Evolutionary conservation across 23 tunicate genomes (phyloP).

Genomic region (Aplidium turbinatum): DNA sequence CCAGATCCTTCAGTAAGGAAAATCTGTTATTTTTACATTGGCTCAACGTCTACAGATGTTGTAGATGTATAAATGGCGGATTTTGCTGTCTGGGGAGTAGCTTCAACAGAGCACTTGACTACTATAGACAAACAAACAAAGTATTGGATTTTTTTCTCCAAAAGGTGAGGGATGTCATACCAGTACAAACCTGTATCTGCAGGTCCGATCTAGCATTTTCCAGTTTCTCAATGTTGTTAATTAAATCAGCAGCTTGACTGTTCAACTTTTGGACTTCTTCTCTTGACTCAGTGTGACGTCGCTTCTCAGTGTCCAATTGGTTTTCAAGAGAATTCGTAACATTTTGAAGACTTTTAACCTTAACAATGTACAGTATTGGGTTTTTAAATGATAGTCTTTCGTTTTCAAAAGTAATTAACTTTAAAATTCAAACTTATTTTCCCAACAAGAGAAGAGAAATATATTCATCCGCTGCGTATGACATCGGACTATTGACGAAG

Average conservation of each 20-base stretch:
- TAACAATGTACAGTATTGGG: background rate
- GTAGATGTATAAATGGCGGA: too few species aligned
- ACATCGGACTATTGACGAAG: too few species aligned
- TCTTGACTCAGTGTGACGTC: constrained; percentile 44
- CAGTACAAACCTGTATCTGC: constrained; percentile 68
- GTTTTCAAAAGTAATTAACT: background rate
- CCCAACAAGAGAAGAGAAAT: too few species aligned
- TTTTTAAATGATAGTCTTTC: background rate
- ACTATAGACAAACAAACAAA: background rate
- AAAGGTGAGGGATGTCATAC: too few species aligned
- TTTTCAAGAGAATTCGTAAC: constrained; percentile 2
- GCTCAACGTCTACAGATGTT: too few species aligned
- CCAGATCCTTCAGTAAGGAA: too few species aligned
- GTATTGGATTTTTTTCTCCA: too few species aligned
- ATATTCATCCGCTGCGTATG: too few species aligned
- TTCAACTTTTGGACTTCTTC: constrained; percentile 60
- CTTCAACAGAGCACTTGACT: too few species aligned
- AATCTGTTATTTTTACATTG: too few species aligned
- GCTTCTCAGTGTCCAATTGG: constrained; percentile 63
- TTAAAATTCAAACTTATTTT: too few species aligned
- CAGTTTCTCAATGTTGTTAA: constrained; percentile 17
- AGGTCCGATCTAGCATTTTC: constrained; percentile 52
- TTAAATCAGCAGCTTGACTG: constrained; percentile 45
- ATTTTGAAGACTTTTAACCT: constrained; percentile 43
- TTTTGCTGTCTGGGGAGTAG: too few species aligned